phyloP scores from a whole-genome alignment of 2,113 vertebrate genomes.

The Romanogobio albipinnatus region DNA sequence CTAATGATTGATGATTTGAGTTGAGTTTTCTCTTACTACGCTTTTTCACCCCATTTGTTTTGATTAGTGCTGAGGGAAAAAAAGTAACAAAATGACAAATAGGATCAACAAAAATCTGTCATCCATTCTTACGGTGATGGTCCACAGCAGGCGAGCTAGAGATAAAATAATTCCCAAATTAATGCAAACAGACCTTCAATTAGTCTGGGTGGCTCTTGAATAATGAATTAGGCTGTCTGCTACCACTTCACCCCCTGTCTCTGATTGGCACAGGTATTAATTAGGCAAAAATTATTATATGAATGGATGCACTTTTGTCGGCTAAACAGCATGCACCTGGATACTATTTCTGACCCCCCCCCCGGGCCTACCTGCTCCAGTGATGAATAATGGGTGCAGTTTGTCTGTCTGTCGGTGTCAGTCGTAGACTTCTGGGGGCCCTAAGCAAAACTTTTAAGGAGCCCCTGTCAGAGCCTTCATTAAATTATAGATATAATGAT shows the following conservation, averaged over 20 bases:
- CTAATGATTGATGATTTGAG: conserved; percentile 50
- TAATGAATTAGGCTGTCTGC: conserved; percentile 52
- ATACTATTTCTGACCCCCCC: background rate
- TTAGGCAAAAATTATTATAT: conserved; percentile 33
- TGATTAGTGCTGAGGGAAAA: conserved; percentile 48
- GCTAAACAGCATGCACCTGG: background rate
- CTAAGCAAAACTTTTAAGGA: too few species aligned
- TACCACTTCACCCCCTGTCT: conserved; percentile 26
- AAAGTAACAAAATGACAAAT: conserved; percentile 8
- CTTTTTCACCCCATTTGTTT: conserved; percentile 38
- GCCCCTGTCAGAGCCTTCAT: too few species aligned
- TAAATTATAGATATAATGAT: too few species aligned
- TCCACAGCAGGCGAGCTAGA: conserved; percentile 51
- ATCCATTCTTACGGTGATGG: conserved; percentile 44
- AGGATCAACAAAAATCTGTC: conserved; percentile 1
- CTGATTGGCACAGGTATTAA: conserved; percentile 45
- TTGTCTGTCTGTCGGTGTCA: background rate
- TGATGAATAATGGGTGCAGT: background rate
- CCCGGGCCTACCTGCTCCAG: background rate
- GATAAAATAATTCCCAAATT: conserved; percentile 60
- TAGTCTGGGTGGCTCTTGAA: conserved; percentile 56
- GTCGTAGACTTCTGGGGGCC: too few species aligned
- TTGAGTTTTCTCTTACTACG: conserved; percentile 28
- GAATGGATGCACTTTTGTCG: conserved; percentile 18
- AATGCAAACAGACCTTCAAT: conserved; percentile 59